Evolutionary conservation across 23 tunicate species (phyloP), one percentile per base, ranked within the genome.

Genomic region (Ascidia mentula): DNA sequence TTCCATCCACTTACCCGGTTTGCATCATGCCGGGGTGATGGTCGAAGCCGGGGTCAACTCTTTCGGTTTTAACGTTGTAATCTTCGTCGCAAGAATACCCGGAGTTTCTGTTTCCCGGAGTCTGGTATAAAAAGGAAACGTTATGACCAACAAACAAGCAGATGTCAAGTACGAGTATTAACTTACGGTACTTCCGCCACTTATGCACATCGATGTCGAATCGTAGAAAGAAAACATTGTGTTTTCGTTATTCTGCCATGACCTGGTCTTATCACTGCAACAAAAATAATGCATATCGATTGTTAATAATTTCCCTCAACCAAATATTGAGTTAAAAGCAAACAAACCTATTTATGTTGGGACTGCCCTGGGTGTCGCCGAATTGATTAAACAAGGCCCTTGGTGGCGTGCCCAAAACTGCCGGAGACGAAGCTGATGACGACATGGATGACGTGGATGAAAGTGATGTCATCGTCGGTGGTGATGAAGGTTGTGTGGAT

Each of bases 381-480:
- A 53, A 53, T 53, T 53, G 65, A 28, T 9, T 53, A 28, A 53
- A 53, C 65, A 69, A 69, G 22, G 40, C 39, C 18, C 38, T 38
- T 37, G 78, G 78, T 13, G 78, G 40, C 46, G 46, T 74, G 17
- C 78, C 78, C 78, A 74, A 24, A 0, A 74, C 78, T 36, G 78
- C 78, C 6, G 78, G 78, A 36, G 78, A 74, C 46, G 78, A 74
- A 7, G 46, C 78, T 74, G 78, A 37, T 74, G 78, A 74, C 78
- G 78, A 74, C 78, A 74, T 38, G 38, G 78, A 74, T 74, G 78
- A 74, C 78, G 78, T 74, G n/a, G 69, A 82, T 32, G 79, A 74
- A 31, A 74, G 79, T 28, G 79, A 76, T 26, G 81, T 59, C 60
- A 84, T 33, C 40, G 37, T 40, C 7, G 28, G 33, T 32, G 77